Evolutionary conservation across 2,113 vertebrate species (phyloP).

Genomic region (Chamaea fasciata): DNA sequence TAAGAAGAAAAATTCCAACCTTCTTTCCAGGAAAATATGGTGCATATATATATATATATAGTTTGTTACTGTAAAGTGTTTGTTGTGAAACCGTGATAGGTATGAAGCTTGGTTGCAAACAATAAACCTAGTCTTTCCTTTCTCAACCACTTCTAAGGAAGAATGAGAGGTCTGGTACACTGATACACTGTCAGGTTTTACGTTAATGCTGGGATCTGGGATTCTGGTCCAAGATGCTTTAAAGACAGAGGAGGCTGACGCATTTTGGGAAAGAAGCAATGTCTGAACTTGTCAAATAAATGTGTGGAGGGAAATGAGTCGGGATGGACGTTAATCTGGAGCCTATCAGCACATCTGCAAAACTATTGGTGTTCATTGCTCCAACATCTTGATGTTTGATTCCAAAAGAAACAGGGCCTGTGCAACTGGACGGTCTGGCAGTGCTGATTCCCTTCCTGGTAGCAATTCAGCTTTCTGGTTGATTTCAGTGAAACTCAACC

Average conservation of each 20-base stretch:
- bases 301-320: neutral
- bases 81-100: neutral
- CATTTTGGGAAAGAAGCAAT: neutral
- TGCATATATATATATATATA: too few relatives aligned
- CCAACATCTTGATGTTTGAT: neutral
- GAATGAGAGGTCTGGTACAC: neutral
- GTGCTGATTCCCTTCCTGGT: neutral
- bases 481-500: neutral
- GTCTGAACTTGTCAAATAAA: conserved; percentile 5
- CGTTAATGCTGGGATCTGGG: neutral
- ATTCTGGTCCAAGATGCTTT: neutral
- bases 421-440: neutral
- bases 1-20: neutral
- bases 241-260: neutral
- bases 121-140: neutral
- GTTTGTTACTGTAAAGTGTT: neutral
- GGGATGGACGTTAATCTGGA: neutral
- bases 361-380: neutral
- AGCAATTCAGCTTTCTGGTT: neutral
- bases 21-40: neutral
- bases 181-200: neutral
- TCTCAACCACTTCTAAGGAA: neutral
- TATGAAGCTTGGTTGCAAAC: neutral
- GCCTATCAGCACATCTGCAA: neutral
- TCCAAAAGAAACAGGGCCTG: neutral